Percentiles rank a stretch among this genome's conserved stretches.
Evolutionary conservation across 1,140 invertebrate genomes (phyloP).

Genomic region (Solenopsis fugax): DNA sequence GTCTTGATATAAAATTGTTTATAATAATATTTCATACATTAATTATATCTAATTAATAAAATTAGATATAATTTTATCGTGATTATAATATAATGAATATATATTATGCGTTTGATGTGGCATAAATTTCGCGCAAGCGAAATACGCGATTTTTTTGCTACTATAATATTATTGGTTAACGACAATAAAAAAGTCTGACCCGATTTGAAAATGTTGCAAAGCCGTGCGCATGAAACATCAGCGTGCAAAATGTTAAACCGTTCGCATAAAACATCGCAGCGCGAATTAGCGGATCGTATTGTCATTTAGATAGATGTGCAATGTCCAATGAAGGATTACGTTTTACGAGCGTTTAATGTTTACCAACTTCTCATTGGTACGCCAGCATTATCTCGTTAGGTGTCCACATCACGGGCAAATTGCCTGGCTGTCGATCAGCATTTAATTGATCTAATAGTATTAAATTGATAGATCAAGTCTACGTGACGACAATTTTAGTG

Average conservation of each 20-base stretch:
- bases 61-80: not conserved
- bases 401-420: constrained; percentile 43
- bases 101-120: not conserved
- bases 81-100: not conserved
- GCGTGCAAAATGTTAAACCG: constrained; percentile 12
- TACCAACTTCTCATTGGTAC: constrained; percentile 41
- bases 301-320: constrained; percentile 33
- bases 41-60: not conserved
- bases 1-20: not conserved
- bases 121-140: not conserved
- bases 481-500: constrained; percentile 18
- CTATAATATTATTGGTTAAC: constrained; percentile 33
- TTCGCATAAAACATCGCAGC: constrained; percentile 29
- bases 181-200: not conserved
- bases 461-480: constrained; percentile 50
- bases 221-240: not conserved
- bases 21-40: not conserved
- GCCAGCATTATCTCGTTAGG: constrained; percentile 40
- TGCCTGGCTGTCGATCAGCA: constrained; percentile 35
- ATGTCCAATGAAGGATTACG: constrained; percentile 36
- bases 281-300: constrained; percentile 56
- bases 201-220: not conserved
- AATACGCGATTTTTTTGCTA: constrained; percentile 2
- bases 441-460: constrained; percentile 37
- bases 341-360: constrained; percentile 62